phyloP scores from a whole-genome alignment of 2,113 vertebrate genomes.

The Calcarius ornatus region DNA sequence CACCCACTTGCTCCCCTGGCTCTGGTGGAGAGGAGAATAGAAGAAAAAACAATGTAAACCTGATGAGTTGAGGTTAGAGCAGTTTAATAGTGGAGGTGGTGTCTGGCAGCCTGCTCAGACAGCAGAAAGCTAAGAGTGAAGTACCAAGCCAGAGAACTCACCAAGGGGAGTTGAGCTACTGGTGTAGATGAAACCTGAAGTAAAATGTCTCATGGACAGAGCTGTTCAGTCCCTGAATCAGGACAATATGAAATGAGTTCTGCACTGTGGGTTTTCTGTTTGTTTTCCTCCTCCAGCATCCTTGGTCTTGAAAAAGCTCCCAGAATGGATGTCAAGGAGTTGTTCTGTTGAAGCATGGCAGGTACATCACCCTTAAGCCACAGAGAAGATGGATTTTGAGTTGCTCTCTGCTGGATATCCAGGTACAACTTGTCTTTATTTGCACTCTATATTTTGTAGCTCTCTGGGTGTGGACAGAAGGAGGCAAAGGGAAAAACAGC shows the following conservation, averaged over 20 bases:
- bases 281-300: not conserved
- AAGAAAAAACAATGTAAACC: not conserved
- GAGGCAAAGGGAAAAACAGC: not conserved
- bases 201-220: not conserved
- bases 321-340: not conserved
- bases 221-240: not conserved
- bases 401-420: not conserved
- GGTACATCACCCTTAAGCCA: not conserved
- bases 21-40: not conserved
- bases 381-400: not conserved
- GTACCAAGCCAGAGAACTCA: not conserved
- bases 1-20: not conserved
- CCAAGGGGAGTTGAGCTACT: not conserved
- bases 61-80: not conserved
- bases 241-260: not conserved
- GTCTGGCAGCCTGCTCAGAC: not conserved
- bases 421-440: not conserved
- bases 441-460: not conserved
- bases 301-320: not conserved
- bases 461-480: not conserved
- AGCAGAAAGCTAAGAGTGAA: not conserved
- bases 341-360: not conserved
- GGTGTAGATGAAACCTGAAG: not conserved
- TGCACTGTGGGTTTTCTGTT: not conserved
- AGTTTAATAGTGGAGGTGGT: not conserved